Evolutionary conservation across 2,888 invertebrate species (phyloP).

Genomic region (Thecocarcelia acutangulata): DNA sequence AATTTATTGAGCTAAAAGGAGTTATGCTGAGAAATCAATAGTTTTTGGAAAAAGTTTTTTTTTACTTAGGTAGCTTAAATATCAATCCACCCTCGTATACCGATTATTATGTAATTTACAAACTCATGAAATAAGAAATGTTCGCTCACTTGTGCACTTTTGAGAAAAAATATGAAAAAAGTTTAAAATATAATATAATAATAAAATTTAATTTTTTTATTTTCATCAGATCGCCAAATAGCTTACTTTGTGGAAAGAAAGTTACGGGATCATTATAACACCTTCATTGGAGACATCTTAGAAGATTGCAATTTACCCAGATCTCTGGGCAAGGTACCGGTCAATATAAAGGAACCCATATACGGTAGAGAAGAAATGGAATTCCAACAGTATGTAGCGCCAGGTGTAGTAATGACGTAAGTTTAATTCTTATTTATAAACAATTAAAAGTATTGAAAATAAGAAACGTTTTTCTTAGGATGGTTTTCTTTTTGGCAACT

Average conservation of each 20-base stretch:
- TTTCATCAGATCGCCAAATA: constrained; percentile 90
- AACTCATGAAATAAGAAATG: no score
- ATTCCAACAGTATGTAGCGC: constrained; percentile 91
- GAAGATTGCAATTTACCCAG: constrained; percentile 85
- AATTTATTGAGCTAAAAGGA: no score
- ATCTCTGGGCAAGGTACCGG: constrained; percentile 84
- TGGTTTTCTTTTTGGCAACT: constrained; percentile 92
- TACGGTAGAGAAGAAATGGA: constrained; percentile 87
- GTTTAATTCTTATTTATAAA: constrained; percentile 71
- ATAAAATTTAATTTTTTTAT: neutral
- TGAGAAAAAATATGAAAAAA: no score
- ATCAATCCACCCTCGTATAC: no score
- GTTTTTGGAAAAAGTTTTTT: no score
- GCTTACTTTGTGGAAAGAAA: constrained; percentile 87
- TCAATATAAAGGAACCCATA: constrained; percentile 87
- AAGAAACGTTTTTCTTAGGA: constrained; percentile 82
- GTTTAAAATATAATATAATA: no score
- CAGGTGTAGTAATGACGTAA: constrained; percentile 91
- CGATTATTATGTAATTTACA: no score
- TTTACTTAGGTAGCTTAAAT: no score
- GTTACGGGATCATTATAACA: constrained; percentile 86
- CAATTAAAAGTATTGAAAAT: neutral
- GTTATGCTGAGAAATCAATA: no score
- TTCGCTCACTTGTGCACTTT: no score
- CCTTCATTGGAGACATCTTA: constrained; percentile 85